Evolutionary conservation across 1,140 invertebrate genomes (phyloP).

Genomic region (Zaprionus ornatus): DNA sequence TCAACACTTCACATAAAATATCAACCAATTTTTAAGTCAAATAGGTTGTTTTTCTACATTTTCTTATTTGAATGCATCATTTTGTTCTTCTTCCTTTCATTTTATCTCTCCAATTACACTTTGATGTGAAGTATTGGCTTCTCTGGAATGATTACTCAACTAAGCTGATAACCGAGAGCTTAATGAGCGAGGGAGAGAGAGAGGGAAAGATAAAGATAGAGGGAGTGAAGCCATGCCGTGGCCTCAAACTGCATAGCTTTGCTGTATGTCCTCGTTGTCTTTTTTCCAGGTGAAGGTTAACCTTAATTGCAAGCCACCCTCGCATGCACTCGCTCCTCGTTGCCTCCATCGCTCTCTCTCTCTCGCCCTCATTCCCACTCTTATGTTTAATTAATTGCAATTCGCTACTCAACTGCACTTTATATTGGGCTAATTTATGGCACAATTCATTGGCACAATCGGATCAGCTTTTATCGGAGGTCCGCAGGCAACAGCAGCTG

Average conservation of each 20-base stretch:
- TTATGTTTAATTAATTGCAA: conserved; percentile 49
- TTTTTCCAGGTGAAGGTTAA: conserved; percentile 36
- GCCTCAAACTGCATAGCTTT: conserved; percentile 24
- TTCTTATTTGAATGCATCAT: not conserved
- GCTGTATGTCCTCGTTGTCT: conserved; percentile 9
- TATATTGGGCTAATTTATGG: conserved; percentile 50
- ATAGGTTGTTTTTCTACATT: not conserved
- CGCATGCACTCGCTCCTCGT: not conserved
- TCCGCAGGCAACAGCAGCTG: conserved; percentile 24
- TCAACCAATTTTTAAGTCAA: too few species aligned
- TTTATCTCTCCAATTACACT: not conserved
- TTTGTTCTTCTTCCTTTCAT: not conserved
- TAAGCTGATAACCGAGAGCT: conserved; percentile 60
- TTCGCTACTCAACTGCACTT: conserved; percentile 39
- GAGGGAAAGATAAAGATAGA: not conserved
- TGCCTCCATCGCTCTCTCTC: not conserved
- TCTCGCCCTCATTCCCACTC: not conserved
- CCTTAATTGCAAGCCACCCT: conserved; percentile 1
- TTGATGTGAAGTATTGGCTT: conserved; percentile 1
- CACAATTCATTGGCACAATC: conserved; percentile 26
- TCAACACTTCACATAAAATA: too few species aligned
- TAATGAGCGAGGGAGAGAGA: not conserved
- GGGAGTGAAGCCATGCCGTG: conserved; percentile 1
- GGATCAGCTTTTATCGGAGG: conserved; percentile 30
- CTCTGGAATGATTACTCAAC: conserved; percentile 56